Base-by-base conservation (phyloP, 23 tunicate genomes). In the Ascidia mentula region DNA sequence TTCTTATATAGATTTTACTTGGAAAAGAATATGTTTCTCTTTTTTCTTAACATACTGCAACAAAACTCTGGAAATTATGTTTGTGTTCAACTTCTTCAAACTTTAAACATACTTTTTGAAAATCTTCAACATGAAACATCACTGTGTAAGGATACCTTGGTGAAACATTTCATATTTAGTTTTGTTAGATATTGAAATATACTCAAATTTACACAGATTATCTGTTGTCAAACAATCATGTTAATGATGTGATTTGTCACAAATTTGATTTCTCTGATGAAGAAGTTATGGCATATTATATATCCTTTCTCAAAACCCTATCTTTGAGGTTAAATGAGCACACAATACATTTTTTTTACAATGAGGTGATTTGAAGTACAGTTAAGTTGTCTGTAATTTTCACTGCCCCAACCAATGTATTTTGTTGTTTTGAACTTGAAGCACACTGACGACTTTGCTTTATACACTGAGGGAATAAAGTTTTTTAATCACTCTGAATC, bases 201-300 rank as follows among this genome's bases (percentile, higher is more conserved):
- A 31, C 22, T 32, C 26, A 61, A n/a, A 0, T 69, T 80, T 40
- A 75, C 73, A 5, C 88, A 93, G 98, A 93, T 84, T 96, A 96
- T 75, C 74, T 96, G 32, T 88, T 96, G 60, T 96, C 99, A 70
- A 96, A 96, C 82, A 96, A 96, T 79, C 99, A 96, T 77, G 92
- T 96, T 3, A 96, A 96, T 84, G 92, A 92, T 37, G 96, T 96
- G 26, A 87, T 96, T 61, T 87, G 93, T 79, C 92, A 92, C 53
- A 96, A 91, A 70, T 96, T 88, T 92, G 99, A 96, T 61, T 96
- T 96, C 45, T 92, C 96, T 37, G 99, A 96, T 84, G 99, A 96
- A 77, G 99, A 96, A 76, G 97, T 96, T 0, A 80, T 96, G 94
- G 99, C 99, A 18, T 96, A 96, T 40, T 96, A 96, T 80, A 96